phyloP scores from a whole-genome alignment of 2,888 invertebrate species.

The Cecidostiba fungosa region DNA sequence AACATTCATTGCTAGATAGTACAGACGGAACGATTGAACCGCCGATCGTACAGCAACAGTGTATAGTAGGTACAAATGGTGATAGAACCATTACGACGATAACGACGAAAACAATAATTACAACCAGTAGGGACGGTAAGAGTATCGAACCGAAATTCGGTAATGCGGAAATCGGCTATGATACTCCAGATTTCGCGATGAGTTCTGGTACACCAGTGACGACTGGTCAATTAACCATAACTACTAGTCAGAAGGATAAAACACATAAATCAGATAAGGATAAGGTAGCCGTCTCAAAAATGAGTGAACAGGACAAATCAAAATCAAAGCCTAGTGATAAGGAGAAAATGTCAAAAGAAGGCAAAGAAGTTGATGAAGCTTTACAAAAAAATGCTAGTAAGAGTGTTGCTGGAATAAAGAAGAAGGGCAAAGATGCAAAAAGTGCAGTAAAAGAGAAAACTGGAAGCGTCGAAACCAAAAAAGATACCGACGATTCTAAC shows the following conservation, averaged over 20 bases:
- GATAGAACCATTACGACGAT: conserved; percentile 60
- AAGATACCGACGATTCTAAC: conserved; percentile 62
- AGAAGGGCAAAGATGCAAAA: conserved; percentile 63
- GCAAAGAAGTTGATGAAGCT: conserved; percentile 82
- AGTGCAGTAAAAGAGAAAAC: conserved; percentile 60
- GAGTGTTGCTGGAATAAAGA: not conserved
- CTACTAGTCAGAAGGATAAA: not conserved
- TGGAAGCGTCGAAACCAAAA: conserved; percentile 11
- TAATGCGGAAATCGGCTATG: not conserved
- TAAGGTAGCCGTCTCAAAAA: not conserved
- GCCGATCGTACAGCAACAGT: conserved; percentile 68
- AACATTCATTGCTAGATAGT: conserved; percentile 54
- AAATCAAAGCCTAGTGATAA: conserved; percentile 75
- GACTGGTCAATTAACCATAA: not conserved
- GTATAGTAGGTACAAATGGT: conserved; percentile 62
- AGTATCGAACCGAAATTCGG: conserved; percentile 24
- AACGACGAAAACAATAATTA: conserved; percentile 64
- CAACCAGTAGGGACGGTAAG: conserved; percentile 54
- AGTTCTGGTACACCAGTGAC: not conserved
- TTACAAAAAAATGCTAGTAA: conserved; percentile 79
- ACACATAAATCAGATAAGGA: not conserved
- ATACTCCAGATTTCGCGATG: conserved; percentile 46
- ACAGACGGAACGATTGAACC: conserved; percentile 68
- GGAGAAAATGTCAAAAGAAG: conserved; percentile 82
- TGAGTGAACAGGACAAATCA: not conserved